Base-by-base conservation (phyloP, 2,888 invertebrate genomes). In the Mechanitis messenoides region DNA sequence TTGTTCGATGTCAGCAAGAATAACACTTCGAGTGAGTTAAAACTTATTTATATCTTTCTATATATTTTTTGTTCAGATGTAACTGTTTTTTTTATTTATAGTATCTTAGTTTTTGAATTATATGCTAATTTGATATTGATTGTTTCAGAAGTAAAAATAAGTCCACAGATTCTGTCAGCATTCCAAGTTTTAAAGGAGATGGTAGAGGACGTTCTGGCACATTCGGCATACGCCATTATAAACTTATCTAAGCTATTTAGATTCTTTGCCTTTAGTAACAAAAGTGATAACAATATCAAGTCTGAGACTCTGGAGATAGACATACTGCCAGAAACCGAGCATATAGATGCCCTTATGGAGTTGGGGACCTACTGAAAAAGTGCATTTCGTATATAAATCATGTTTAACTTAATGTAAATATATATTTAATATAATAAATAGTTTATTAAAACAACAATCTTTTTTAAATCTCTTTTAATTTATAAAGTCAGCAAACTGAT, bases 1-100 rank as follows among this genome's bases (percentile, higher is more conserved):
- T 90, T 96, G 67, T 96, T 97, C 75, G 95, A 97, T 84, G 77
- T 94, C 38, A 91, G 80, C 72, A 94, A 94, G 79, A 85, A 91
- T 64, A 90, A 88, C 62, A 88, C 91, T 58, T 92, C 93, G 78
- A 92, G 95, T 95, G 86, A 92, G 42, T 9, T 20, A 20, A 20
- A 20, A 20, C 20, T 20, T 20, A 20, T 20, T 20, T 20, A 20
- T 20, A 20, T 20, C 20, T 20, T 20, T 20, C 20, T 20, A 20
- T 20, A 20, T 20, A 20, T 20, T 20, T 20, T 20, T 20, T 20
- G 20, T 20, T 20, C 20, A 20, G 20, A 1, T 20, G 20, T 20
- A 20, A 20, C 20, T 38, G 38, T 6, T 38, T 9, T 9, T 2
- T 42, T 42, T 9, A 9, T 9, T 9, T 42, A 1, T 9, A 42